Evolutionary conservation across 2,797 vertebrate species (phyloP).

Genomic region (Bradypodion ventrale): DNA sequence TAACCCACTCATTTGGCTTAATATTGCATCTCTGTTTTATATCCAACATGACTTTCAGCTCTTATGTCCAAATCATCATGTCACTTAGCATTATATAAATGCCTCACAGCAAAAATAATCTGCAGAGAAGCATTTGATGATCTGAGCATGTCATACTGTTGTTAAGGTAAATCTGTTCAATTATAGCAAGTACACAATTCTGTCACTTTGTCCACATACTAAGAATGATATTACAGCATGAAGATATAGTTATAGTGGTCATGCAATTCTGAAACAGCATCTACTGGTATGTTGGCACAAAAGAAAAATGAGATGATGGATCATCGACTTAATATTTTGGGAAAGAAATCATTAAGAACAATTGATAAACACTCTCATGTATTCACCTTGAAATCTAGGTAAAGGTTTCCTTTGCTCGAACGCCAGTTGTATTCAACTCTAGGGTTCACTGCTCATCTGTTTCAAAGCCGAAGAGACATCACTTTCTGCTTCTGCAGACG

Average conservation of each 20-base stretch:
- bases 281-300: neutral
- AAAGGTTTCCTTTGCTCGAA: no score
- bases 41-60: no score
- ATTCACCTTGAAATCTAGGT: neutral
- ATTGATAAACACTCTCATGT: neutral
- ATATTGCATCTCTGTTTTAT: no score
- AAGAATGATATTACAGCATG: no score
- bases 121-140: neutral
- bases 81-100: neutral
- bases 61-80: neutral
- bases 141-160: neutral
- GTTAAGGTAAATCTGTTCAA: neutral
- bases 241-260: no score
- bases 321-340: neutral
- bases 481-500: no score
- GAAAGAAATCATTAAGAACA: neutral
- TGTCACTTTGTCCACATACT: neutral
- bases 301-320: neutral
- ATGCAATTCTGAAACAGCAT: no score
- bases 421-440: no score
- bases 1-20: no score
- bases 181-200: neutral
- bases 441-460: no score
- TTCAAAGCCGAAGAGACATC: no score
- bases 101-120: neutral